Evolutionary conservation across 2,888 invertebrate species (phyloP).

Genomic region (Kryphioiulus occultus): DNA sequence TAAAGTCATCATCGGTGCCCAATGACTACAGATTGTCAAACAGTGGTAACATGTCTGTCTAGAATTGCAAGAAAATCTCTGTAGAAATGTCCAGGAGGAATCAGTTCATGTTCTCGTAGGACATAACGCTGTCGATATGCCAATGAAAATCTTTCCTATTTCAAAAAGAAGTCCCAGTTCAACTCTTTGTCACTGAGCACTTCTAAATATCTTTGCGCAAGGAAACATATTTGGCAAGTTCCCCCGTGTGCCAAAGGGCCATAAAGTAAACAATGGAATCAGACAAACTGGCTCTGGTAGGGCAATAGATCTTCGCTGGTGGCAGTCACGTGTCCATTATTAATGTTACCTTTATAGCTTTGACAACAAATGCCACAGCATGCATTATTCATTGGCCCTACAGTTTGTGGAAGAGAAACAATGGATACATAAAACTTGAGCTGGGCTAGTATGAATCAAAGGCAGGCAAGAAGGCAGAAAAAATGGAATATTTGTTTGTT

Average conservation of each 20-base stretch:
- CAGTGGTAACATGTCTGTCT: no score
- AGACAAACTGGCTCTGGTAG: neutral
- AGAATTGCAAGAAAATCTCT: neutral
- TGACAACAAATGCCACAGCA: constrained; percentile 6
- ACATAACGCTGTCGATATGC: neutral
- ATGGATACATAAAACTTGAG: neutral
- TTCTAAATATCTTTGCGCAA: neutral
- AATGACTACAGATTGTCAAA: no score
- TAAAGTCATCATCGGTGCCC: neutral
- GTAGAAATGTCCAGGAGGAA: neutral
- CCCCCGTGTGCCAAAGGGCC: neutral
- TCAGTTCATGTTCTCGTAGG: neutral
- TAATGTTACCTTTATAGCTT: constrained; percentile 36
- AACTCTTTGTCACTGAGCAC: constrained; percentile 39
- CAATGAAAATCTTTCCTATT: neutral
- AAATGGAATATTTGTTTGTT: neutral
- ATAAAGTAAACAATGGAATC: constrained; percentile 35
- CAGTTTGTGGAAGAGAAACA: neutral
- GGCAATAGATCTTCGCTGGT: neutral
- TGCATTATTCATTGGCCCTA: constrained; percentile 9
- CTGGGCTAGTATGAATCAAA: neutral
- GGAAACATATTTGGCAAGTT: neutral
- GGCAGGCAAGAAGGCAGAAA: neutral
- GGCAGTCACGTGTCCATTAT: constrained; percentile 39
- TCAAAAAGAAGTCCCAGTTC: neutral